phyloP scores from a whole-genome alignment of 2,113 vertebrate genomes.

The Pseudopipra pipra region DNA sequence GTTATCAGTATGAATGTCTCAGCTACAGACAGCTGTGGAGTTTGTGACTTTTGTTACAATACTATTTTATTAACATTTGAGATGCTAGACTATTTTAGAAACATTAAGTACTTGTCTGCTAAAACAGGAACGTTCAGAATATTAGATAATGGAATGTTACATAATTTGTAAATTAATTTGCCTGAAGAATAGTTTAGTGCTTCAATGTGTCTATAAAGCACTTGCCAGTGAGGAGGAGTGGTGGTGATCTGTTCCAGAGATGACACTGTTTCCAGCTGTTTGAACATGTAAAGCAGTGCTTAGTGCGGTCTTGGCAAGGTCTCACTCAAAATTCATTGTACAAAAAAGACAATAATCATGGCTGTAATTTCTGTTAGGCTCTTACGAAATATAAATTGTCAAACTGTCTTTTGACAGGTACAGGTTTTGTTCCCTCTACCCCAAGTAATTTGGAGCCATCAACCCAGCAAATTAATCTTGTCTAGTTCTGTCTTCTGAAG shows the following conservation, averaged over 20 bases:
- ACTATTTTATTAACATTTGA: neutral
- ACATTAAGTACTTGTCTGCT: neutral
- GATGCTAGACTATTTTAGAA: neutral
- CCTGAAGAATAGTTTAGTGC: neutral
- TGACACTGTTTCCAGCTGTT: neutral
- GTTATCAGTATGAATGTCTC: neutral
- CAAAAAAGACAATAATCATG: neutral
- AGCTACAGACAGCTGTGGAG: neutral
- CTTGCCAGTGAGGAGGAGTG: neutral
- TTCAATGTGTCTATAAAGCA: neutral
- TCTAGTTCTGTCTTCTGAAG: constrained; percentile 30
- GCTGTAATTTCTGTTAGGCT: neutral
- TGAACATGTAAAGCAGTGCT: neutral
- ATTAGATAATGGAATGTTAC: neutral
- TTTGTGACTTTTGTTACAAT: neutral
- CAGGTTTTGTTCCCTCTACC: neutral
- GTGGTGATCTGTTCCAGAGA: neutral
- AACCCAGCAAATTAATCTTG: constrained; percentile 31
- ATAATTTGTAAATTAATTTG: neutral
- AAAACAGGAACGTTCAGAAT: neutral
- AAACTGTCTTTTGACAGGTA: neutral
- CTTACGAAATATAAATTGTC: neutral
- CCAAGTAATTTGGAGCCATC: constrained; percentile 39
- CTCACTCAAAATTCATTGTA: neutral
- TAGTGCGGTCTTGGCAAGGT: neutral